Percentiles rank a stretch among this genome's conserved stretches.
Conservation (phyloP, 64 coral and sea anemone species). For the Pocillopora verrucosa region DNA sequence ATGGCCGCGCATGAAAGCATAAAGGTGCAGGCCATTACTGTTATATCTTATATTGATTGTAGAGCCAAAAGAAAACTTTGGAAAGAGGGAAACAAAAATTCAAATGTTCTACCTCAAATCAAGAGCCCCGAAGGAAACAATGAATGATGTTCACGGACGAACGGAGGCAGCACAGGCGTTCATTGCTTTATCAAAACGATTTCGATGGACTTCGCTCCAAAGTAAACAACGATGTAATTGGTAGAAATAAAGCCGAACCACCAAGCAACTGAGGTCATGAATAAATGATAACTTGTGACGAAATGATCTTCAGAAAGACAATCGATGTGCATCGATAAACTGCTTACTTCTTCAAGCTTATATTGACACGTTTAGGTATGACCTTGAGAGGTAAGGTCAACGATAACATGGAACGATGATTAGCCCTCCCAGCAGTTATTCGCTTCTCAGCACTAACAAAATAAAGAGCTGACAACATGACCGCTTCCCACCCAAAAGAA, state of each 20-base stretch:
- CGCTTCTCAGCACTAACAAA: background rate
- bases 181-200: background rate
- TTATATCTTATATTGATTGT: background rate
- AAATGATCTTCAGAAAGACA: slow-evolving; percentile 6
- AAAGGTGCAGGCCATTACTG: background rate
- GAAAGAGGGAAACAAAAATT: background rate
- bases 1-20: too few relatives aligned
- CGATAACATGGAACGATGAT: background rate
- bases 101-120: background rate
- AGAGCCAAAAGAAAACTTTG: background rate
- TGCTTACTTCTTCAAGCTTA: background rate
- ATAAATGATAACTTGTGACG: slow-evolving; percentile 48
- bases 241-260: slow-evolving; percentile 28
- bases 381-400: background rate
- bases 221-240: slow-evolving; percentile 28
- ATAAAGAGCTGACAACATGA: background rate
- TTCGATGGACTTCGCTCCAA: slow-evolving; percentile 18
- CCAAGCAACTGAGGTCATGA: slow-evolving; percentile 8
- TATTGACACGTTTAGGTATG: background rate
- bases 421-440: background rate
- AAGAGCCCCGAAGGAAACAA: background rate
- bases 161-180: background rate
- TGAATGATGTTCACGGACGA: background rate
- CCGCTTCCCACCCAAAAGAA: too few relatives aligned
- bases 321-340: background rate